These are phyloP conservation scores for Psophia crepitans DNA, from an alignment of 2,113 vertebrate species.

Conservation along the genomic window DNA sequence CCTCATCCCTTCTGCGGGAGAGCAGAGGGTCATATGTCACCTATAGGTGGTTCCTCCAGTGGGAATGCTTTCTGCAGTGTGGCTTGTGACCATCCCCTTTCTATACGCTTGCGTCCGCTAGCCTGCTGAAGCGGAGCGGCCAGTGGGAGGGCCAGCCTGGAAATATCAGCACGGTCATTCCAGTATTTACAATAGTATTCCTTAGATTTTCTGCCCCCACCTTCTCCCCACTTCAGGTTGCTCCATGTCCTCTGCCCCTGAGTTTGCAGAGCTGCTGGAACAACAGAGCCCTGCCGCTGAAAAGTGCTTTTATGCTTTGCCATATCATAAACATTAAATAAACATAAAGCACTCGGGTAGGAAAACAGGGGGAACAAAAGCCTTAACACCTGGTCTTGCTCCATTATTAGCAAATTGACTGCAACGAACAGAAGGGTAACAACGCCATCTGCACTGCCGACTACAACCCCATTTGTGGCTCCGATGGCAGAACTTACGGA, in stretches of 20 bases:
- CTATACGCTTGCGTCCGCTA: background rate
- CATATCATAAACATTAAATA: background rate
- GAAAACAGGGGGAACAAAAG: background rate
- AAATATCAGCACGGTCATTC: background rate
- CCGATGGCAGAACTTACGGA: slow-evolving; percentile 57
- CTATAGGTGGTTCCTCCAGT: background rate
- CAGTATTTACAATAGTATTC: background rate
- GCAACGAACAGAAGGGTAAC: background rate
- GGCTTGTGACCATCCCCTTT: background rate
- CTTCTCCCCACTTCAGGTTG: background rate
- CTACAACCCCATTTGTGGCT: slow-evolving; percentile 42
- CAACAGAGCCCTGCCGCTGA: background rate
- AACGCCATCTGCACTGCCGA: fast-evolving
- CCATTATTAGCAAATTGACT: background rate
- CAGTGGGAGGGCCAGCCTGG: background rate
- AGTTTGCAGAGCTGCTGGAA: background rate
- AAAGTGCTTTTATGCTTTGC: background rate
- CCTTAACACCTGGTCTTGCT: background rate
- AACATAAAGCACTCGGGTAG: background rate
- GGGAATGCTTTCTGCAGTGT: background rate
- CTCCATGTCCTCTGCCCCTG: background rate
- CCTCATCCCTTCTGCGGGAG: background rate
- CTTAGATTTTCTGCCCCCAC: background rate
- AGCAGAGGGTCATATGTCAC: background rate
- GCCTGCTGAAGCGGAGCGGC: background rate